A percentile compares a stretch with the other conserved stretches of the same genome.
Evolutionary conservation across 2,797 vertebrate species (phyloP).

Genomic region (Melopsittacus undulatus): DNA sequence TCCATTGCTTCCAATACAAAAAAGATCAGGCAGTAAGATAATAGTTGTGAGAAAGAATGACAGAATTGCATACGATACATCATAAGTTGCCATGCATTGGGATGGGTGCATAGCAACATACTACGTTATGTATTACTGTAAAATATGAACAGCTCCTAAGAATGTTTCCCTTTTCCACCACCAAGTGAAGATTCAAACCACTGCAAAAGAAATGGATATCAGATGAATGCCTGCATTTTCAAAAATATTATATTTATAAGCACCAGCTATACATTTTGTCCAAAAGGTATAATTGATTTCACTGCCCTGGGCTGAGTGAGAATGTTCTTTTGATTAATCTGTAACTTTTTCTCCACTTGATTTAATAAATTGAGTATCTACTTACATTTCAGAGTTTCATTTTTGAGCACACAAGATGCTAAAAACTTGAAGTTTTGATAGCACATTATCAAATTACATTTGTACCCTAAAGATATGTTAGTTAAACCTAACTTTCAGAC

Average conservation of each 20-base stretch:
- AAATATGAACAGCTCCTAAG: background rate
- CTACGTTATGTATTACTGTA: background rate
- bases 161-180: background rate
- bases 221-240: background rate
- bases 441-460: background rate
- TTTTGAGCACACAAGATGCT: background rate
- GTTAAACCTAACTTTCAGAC: background rate
- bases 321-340: background rate
- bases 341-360: background rate
- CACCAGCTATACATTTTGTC: background rate
- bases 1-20: background rate
- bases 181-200: background rate
- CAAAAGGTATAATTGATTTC: background rate
- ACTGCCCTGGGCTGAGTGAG: background rate
- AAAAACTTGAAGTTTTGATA: background rate
- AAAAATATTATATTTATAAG: background rate
- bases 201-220: background rate
- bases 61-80: background rate
- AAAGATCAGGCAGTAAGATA: background rate
- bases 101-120: background rate
- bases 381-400: background rate
- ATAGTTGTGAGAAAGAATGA: background rate
- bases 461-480: background rate
- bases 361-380: background rate
- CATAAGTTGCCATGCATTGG: background rate